Percentiles rank a stretch among this genome's conserved stretches.
These are phyloP conservation scores for Lithophane leautieri DNA, from an alignment of 2,888 invertebrate species.

Conservation along the genomic window DNA sequence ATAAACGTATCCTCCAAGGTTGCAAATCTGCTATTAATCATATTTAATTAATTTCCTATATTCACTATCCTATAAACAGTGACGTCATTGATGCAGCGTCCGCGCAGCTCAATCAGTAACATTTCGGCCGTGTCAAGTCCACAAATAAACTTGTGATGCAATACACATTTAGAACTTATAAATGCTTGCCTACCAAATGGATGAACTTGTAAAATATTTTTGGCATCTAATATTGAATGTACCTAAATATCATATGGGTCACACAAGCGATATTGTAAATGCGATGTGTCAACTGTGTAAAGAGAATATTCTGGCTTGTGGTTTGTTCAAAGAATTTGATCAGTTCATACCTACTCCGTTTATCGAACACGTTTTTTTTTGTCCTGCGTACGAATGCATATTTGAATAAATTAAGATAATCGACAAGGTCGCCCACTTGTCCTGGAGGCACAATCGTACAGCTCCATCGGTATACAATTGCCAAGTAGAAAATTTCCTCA, in stretches of 20 bases:
- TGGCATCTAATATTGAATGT: slow-evolving; percentile 68
- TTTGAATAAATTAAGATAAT: slow-evolving; percentile 80
- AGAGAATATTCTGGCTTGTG: slow-evolving; percentile 20
- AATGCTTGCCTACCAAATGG: slow-evolving; percentile 59
- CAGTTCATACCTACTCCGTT: slow-evolving; percentile 15
- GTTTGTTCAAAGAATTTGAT: slow-evolving; percentile 26
- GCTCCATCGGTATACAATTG: slow-evolving; percentile 7
- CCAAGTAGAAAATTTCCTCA: neutral
- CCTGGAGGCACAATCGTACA: slow-evolving; percentile 29
- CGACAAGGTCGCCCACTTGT: slow-evolving; percentile 72
- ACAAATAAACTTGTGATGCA: slow-evolving; percentile 85
- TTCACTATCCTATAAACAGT: slow-evolving; percentile 36
- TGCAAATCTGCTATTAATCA: slow-evolving; percentile 14
- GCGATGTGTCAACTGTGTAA: slow-evolving; percentile 23
- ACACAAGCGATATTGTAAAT: slow-evolving; percentile 34
- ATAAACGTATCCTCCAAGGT: neutral
- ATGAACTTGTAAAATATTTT: slow-evolving; percentile 67
- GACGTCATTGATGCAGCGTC: slow-evolving; percentile 64
- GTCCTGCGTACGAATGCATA: slow-evolving; percentile 52
- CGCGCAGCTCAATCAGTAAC: slow-evolving; percentile 66
- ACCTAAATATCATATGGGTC: slow-evolving; percentile 43
- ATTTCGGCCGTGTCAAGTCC: slow-evolving; percentile 79
- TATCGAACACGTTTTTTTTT: slow-evolving; percentile 46
- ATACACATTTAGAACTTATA: slow-evolving; percentile 71
- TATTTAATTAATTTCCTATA: slow-evolving; percentile 31